Evolutionary conservation across 2,888 invertebrate species (phyloP).

Genomic region (Flexamia atlantica): DNA sequence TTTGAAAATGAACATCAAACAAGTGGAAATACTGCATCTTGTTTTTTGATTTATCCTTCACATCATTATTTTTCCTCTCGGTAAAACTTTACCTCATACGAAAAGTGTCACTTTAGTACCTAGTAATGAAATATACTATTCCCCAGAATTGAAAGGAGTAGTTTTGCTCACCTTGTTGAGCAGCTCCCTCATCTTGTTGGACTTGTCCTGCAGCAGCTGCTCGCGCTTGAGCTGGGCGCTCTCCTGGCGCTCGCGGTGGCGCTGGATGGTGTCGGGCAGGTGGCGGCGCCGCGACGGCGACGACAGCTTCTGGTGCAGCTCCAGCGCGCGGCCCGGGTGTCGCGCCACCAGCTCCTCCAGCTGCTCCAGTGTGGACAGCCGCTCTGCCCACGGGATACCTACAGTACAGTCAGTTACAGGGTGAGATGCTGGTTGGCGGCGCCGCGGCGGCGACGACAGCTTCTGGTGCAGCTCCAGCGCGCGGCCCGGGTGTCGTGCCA

Average conservation of each 20-base stretch:
- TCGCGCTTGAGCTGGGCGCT: slow-evolving; percentile 93
- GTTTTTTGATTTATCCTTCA: no score
- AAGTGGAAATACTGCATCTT: no score
- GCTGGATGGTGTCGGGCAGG: slow-evolving; percentile 87
- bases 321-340: slow-evolving; percentile 95
- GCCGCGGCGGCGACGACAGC: slow-evolving; percentile 93
- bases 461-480: slow-evolving; percentile 96
- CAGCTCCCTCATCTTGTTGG: slow-evolving; percentile 90
- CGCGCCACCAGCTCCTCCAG: slow-evolving; percentile 88
- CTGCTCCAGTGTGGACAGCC: slow-evolving; percentile 88
- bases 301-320: slow-evolving; percentile 95
- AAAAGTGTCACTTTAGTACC: no score
- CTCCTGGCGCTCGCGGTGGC: slow-evolving; percentile 90
- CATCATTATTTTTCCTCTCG: no score
- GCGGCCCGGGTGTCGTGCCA: slow-evolving; percentile 94
- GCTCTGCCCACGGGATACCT: slow-evolving; percentile 74
- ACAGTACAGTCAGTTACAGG: no score
- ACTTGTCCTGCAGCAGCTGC: slow-evolving; percentile 89
- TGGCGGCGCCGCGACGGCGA: slow-evolving; percentile 92
- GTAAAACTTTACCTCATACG: no score
- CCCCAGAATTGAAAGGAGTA: no score
- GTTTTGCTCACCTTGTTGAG: slow-evolving; percentile 85
- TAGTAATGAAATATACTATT: no score
- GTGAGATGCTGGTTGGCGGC: slow-evolving; percentile 79
- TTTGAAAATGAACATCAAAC: no score